Base-by-base conservation (phyloP, 2,888 invertebrate species). In the Rotaria magnacalcarata region DNA sequence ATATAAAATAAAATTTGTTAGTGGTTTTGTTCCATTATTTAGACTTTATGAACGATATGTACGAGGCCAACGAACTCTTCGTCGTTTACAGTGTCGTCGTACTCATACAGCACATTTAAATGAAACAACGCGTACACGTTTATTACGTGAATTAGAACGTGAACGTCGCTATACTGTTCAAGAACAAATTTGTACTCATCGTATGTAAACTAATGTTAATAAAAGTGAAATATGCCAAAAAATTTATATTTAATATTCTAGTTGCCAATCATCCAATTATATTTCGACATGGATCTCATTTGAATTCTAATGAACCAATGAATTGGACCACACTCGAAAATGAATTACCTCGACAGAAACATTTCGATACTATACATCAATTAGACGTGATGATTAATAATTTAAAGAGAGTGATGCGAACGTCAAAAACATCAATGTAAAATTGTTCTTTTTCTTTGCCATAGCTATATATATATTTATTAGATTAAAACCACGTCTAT, bases 11-110 rank as follows among this genome's bases (percentile, higher is more conserved):
- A 52, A 16, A 16, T 52, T 4, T 52, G 3, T 52, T 16, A 16
- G 1, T 60, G 27, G 4, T 67, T 27, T 67, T 67, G 8, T 8
- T 8, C 50, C 14, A 8, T 50, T 16, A 6, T 10, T 4, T 80
- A 80, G 80, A 80, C 47, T 80, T 24, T 80, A 80, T 80, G 80
- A 80, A 80, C 80, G 80, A 47, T 80, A 47, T 24, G 34, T 80
- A n/a, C 43, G 80, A n/a, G 47, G 19, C 47, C 80, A 80, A 80
- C 80, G 80, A 80, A 47, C 80, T 47, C 47, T 80, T 0, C 43
- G 80, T 47, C 43, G 47, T 47, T n/a, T 80, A 43, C 80, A 80
- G 47, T 80, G 80, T 80, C 80, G 80, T 80, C 80, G 80, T 80
- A 47, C 80, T 21, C 80, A 80, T 47, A 80, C 80, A 24, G 47